phyloP scores from a whole-genome alignment of 2,113 vertebrate genomes.

The Prochilodus magdalenae region DNA sequence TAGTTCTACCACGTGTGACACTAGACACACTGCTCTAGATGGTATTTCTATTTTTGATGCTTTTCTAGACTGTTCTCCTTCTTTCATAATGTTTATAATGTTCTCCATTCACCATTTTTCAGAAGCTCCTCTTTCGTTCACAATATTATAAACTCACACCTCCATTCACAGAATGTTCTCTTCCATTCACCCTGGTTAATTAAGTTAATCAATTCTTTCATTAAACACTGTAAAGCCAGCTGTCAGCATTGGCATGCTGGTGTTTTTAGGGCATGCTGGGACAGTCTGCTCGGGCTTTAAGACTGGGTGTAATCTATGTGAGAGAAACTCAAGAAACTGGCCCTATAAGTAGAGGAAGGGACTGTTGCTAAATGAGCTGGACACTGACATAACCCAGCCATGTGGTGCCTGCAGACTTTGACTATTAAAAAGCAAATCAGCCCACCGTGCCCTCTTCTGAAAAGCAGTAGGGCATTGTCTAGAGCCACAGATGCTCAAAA shows the following conservation, averaged over 20 bases:
- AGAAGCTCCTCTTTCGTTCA: too few relatives aligned
- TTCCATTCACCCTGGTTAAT: too few relatives aligned
- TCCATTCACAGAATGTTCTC: too few relatives aligned
- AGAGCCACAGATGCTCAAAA: slow-evolving; percentile 15
- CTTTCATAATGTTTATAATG: too few relatives aligned
- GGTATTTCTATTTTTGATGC: neutral
- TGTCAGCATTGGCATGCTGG: too few relatives aligned
- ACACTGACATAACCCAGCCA: slow-evolving; percentile 17
- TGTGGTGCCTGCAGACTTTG: slow-evolving; percentile 24
- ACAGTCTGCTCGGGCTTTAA: neutral
- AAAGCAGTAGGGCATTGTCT: neutral
- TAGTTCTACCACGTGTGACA: too few relatives aligned
- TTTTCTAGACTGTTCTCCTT: neutral
- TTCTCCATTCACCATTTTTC: too few relatives aligned
- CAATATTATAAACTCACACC: too few relatives aligned
- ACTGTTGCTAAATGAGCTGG: neutral
- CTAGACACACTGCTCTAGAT: too few relatives aligned
- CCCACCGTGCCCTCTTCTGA: neutral
- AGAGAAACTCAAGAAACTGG: neutral
- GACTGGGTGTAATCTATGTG: neutral
- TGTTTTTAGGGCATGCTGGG: neutral
- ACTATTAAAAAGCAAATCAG: slow-evolving; percentile 14
- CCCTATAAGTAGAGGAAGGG: neutral
- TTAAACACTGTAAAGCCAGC: too few relatives aligned
- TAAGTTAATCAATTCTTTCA: too few relatives aligned